A percentile compares a stretch with the other conserved stretches of the same genome.
These are phyloP conservation scores for Creontiades dilutus DNA, from an alignment of 2,888 invertebrate species.

Conservation along the genomic window DNA sequence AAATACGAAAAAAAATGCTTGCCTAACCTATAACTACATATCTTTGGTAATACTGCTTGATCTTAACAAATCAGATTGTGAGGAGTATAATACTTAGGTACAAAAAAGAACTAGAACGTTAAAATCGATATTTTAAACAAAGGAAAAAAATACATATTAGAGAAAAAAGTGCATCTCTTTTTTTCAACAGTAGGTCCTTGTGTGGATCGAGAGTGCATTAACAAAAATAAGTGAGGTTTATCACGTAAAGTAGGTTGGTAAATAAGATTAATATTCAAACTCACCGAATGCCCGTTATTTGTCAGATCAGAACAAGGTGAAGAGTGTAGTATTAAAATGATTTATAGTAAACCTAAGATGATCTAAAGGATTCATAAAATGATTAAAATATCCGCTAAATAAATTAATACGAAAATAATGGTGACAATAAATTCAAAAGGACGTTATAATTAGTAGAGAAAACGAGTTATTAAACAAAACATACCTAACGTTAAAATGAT, in stretches of 20 bases:
- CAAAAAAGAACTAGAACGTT: slow-evolving; percentile 14
- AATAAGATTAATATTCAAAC: neutral
- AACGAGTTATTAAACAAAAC: neutral
- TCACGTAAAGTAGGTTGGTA: neutral
- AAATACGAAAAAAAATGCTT: slow-evolving; percentile 5
- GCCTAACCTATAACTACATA: neutral
- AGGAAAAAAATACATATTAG: neutral
- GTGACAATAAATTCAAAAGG: neutral
- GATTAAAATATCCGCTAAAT: neutral
- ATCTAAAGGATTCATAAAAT: neutral
- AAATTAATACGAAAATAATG: neutral
- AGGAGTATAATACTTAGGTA: slow-evolving; percentile 2
- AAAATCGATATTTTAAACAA: neutral
- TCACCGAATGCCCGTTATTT: too few relatives aligned
- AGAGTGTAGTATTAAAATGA: too few relatives aligned
- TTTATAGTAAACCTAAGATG: too few relatives aligned
- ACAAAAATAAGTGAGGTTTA: neutral
- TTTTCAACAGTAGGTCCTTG: too few relatives aligned
- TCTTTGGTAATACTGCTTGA: slow-evolving; percentile 28
- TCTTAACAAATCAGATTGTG: neutral
- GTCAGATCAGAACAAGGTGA: too few relatives aligned
- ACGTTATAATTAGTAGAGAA: neutral
- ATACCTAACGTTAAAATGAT: neutral
- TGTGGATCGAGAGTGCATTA: neutral
- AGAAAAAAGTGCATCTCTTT: too few relatives aligned